Conservation (phyloP, 92 coral and sea anemone species). For the Scolanthus callimorphus region DNA sequence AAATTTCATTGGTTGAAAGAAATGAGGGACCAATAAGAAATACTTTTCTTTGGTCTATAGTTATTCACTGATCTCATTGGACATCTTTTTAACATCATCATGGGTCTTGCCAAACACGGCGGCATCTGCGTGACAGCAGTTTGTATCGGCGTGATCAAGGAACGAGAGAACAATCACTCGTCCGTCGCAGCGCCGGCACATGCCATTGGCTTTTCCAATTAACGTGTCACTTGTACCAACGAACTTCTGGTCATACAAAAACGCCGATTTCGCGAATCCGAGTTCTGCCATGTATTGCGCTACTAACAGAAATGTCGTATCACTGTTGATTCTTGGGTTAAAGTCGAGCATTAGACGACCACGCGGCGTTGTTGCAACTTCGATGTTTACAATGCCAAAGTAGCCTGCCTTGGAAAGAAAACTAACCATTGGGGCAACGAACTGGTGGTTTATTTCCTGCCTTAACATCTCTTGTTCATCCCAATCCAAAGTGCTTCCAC, state of each 20-base stretch:
- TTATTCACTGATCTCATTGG: too few species aligned
- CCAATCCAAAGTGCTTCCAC: slow-evolving; percentile 41
- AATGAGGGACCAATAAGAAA: too few species aligned
- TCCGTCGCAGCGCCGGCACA: slow-evolving; percentile 9
- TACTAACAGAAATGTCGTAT: slow-evolving; percentile 14
- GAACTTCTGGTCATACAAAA: slow-evolving; percentile 5
- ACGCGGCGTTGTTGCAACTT: slow-evolving; percentile 18
- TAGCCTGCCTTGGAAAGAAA: slow-evolving; percentile 47
- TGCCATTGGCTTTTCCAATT: slow-evolving; percentile 28
- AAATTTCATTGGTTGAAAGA: too few species aligned
- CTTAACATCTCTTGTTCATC: slow-evolving; percentile 40
- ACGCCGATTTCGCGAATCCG: slow-evolving; percentile 30
- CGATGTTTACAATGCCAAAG: slow-evolving; percentile 54
- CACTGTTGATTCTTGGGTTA: slow-evolving; percentile 31
- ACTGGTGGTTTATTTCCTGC: slow-evolving; percentile 29
- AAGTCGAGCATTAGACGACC: slow-evolving; percentile 35
- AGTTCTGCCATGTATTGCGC: slow-evolving; percentile 42
- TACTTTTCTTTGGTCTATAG: too few species aligned
- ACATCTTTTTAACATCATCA: slow-evolving; percentile 3
- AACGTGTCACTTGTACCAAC: slow-evolving; percentile 5
- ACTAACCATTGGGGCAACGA: slow-evolving; percentile 32
- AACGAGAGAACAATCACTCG: slow-evolving; percentile 12
- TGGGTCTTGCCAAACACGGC: slow-evolving; percentile 31
- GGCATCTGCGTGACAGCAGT: slow-evolving; percentile 20
- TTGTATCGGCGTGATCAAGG: slow-evolving; percentile 2